Evolutionary conservation across 1,140 invertebrate genomes (phyloP), one percentile per base, ranked within the genome.

Genomic region (Leptinotarsa defecta): DNA sequence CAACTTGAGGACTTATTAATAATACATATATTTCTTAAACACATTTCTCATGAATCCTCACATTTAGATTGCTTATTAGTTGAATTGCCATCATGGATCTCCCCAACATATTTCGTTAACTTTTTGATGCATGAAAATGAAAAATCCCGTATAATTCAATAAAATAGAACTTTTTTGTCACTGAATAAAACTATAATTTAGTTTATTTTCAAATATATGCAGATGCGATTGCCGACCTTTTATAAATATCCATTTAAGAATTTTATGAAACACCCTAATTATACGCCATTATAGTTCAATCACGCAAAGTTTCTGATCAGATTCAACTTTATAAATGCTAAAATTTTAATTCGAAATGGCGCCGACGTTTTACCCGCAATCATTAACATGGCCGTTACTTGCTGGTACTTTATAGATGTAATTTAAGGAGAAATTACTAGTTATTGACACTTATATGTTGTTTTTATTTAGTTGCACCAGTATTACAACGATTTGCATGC

Each of bases 261-360:
- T 24, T 43, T 43, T 48, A 43, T 13, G 19, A 34, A 70, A 34
- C 15, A 34, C 68, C 68, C 43, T 70, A 70, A 70, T 70, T 70
- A 70, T 52, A 34, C 34, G 68, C 68, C 68, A 70, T 70, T 70
- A 70, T 20, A 17, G n/a, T 43, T 3, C 34, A 70, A 70, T 70
- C 68, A 70, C 68, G 68, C 68, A 70, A 70, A 34, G 68, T 70
- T 70, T 70, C 48, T 52, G 68, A 70, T 70, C 68, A 70, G 68
- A 70, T 70, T 70, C 20, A 20, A 70, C 34, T 48, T 48, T 52
- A n/a, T n/a, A 52, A 19, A 48, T 19, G n/a, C 20, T 70, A 17
- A 34, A 70, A 34, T 43, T 70, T 70, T 49, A 34, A 70, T 70
- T 70, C 20, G 22, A 20, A 52, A 70, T 22, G 68, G 68, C 68